Conservation (phyloP, 2,888 invertebrate genomes). For the Parnassius mnemosyne region DNA sequence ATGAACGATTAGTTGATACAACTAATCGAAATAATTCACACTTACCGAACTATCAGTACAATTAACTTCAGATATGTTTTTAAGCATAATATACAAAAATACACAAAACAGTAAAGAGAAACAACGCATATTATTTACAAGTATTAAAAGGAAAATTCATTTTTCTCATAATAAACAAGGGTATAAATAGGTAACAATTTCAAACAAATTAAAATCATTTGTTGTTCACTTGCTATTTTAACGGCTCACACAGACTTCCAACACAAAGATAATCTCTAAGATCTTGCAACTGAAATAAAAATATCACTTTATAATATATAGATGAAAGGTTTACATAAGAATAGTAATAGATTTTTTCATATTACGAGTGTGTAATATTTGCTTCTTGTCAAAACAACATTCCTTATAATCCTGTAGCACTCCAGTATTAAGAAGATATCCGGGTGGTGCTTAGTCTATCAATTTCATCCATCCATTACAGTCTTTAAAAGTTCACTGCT, state of each 20-base stretch:
- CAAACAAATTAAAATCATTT: slow-evolving; percentile 10
- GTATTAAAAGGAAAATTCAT: slow-evolving; percentile 13
- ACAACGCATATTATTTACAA: slow-evolving; percentile 12
- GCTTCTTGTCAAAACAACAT: too few species aligned
- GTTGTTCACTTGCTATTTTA: slow-evolving; percentile 13
- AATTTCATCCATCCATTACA: too few species aligned
- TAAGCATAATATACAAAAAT: slow-evolving; percentile 13
- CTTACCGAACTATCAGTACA: slow-evolving; percentile 1
- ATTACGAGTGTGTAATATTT: too few species aligned
- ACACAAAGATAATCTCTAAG: slow-evolving; percentile 30
- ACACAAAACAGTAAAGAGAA: slow-evolving; percentile 5
- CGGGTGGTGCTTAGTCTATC: too few species aligned
- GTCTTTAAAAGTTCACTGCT: too few species aligned
- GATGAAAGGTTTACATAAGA: too few species aligned
- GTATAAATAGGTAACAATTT: slow-evolving; percentile 16
- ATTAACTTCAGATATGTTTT: slow-evolving; percentile 17
- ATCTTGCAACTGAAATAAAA: slow-evolving; percentile 41
- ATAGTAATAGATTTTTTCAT: too few species aligned
- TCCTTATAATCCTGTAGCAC: too few species aligned
- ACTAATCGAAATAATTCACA: slow-evolving; percentile 10
- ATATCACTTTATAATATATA: too few species aligned
- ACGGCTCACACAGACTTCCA: slow-evolving; percentile 19
- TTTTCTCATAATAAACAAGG: slow-evolving; percentile 10
- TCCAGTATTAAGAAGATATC: too few species aligned
- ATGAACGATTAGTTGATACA: slow-evolving; percentile 15